These are phyloP conservation scores for Elmis aenea DNA, from an alignment of 2,888 invertebrate species.

Conservation along the genomic window DNA sequence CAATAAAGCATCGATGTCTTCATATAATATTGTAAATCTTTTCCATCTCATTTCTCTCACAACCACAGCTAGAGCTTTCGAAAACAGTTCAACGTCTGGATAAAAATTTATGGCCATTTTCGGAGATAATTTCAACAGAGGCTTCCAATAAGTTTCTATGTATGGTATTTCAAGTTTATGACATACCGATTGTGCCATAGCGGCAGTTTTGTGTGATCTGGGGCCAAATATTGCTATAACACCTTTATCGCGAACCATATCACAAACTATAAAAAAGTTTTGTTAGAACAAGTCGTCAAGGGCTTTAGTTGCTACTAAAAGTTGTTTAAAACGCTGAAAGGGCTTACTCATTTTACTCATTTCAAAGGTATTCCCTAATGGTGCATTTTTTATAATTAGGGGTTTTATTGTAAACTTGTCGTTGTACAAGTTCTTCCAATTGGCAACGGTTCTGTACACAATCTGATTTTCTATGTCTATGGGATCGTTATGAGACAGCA, in stretches of 20 bases:
- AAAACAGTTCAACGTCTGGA: conserved; percentile 62
- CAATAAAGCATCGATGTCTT: conserved; percentile 68
- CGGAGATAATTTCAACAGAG: conserved; percentile 29
- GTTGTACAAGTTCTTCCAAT: no score
- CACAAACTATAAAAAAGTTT: conserved; percentile 24
- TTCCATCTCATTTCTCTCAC: conserved; percentile 69
- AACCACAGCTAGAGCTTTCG: conserved; percentile 62
- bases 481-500: no score
- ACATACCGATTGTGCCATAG: conserved; percentile 78
- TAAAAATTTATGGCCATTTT: conserved; percentile 57
- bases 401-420: no score
- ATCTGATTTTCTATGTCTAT: no score
- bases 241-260: conserved; percentile 42
- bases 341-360: no score
- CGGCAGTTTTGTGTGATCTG: conserved; percentile 56
- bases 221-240: conserved; percentile 83
- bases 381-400: no score
- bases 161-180: conserved; percentile 83
- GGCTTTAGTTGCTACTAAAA: no score
- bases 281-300: no score
- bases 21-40: conserved; percentile 73
- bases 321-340: no score
- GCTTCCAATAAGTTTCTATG: conserved; percentile 70
- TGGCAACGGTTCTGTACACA: no score
- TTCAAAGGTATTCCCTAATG: no score